Conservation (phyloP, 2,797 vertebrate species). For the Pangasius krempfi region DNA sequence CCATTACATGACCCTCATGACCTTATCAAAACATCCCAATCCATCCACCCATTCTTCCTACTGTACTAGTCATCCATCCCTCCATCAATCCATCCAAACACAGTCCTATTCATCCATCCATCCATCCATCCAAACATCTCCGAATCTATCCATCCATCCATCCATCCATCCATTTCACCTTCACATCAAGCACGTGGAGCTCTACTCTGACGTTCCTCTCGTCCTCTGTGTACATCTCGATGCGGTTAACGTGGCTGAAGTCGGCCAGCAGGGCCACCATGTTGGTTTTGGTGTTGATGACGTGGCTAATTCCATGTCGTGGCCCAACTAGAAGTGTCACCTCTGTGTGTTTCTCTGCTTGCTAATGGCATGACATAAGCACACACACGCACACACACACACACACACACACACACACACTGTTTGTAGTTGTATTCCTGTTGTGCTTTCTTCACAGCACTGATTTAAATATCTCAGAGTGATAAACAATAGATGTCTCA, state of each 20-base stretch:
- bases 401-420: conserved; percentile 1
- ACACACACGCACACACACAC: conserved; percentile 5
- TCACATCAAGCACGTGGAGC: conserved; percentile 96
- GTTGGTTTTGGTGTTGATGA: conserved; percentile 98
- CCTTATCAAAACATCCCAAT: conserved; percentile 49
- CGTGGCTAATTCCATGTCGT: conserved; percentile 95
- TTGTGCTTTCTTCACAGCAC: neutral
- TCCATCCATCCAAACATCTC: neutral
- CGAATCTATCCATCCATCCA: neutral
- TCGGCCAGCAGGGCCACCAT: conserved; percentile 95
- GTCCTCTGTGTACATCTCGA: conserved; percentile 97
- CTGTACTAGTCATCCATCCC: neutral
- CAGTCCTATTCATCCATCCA: neutral
- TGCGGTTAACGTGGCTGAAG: conserved; percentile 97
- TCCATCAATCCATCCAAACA: neutral
- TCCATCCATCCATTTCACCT: conserved; percentile 73
- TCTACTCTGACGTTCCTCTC: conserved; percentile 90
- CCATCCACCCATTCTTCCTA: neutral
- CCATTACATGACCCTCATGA: conserved; percentile 84
- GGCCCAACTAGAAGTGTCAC: conserved; percentile 97
- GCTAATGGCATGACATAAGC: conserved; percentile 72
- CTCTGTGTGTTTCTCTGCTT: conserved; percentile 96
- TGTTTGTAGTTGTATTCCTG: neutral
- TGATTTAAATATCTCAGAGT: neutral
- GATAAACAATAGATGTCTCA: neutral